These are phyloP conservation scores for Drosophila pectinifera DNA, from an alignment of 1,140 invertebrate species.

Conservation along the genomic window DNA sequence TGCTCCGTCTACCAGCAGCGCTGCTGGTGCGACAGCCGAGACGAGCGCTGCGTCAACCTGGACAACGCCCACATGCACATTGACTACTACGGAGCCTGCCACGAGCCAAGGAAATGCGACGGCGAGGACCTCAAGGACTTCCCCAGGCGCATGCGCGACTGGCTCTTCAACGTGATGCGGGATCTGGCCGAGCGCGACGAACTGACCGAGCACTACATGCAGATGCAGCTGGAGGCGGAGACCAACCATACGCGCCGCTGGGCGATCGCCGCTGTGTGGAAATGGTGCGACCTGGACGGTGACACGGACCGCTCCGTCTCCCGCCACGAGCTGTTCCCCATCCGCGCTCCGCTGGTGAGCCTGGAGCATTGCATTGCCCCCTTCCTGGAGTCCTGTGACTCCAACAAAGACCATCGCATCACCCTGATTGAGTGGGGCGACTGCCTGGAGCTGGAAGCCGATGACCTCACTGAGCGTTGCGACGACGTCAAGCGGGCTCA, in stretches of 20 bases:
- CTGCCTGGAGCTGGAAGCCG: conserved; percentile 93
- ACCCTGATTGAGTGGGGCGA: conserved; percentile 96
- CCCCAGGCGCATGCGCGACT: conserved; percentile 97
- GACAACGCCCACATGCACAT: conserved; percentile 95
- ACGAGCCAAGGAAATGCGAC: conserved; percentile 91
- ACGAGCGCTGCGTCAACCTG: conserved; percentile 89
- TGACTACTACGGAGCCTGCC: conserved; percentile 95
- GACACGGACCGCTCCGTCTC: conserved; percentile 94
- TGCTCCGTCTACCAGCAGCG: conserved; percentile 96
- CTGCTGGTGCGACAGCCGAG: conserved; percentile 93
- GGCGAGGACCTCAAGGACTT: conserved; percentile 95
- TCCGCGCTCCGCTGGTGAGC: conserved; percentile 95
- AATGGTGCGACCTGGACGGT: conserved; percentile 97
- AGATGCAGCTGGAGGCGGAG: conserved; percentile 95
- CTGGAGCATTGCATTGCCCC: conserved; percentile 97
- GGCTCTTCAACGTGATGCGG: conserved; percentile 98
- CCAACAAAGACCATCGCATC: conserved; percentile 94
- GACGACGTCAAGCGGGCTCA: conserved; percentile 75
- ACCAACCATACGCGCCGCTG: conserved; percentile 92
- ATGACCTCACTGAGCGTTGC: conserved; percentile 79
- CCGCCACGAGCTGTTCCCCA: conserved; percentile 97
- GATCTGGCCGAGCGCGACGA: conserved; percentile 96
- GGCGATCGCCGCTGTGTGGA: conserved; percentile 97
- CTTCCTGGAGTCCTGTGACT: conserved; percentile 96
- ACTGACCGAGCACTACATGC: conserved; percentile 92